Percentiles rank a stretch among this genome's conserved stretches.
phyloP scores from a whole-genome alignment of 1,140 invertebrate species.

The Coptotermes formosanus region DNA sequence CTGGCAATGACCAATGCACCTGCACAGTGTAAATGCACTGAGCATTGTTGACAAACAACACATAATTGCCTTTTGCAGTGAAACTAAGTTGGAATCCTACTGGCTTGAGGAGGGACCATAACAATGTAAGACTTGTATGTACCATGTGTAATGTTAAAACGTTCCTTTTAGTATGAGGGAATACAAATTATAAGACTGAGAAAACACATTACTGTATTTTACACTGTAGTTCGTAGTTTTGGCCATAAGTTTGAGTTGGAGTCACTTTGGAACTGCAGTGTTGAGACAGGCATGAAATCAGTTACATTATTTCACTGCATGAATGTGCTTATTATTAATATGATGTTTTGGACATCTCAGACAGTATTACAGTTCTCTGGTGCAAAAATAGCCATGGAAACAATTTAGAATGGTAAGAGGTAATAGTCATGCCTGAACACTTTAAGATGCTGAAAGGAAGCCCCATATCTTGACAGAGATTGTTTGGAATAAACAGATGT shows the following conservation, averaged over 20 bases:
- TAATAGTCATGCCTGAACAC: too few relatives aligned
- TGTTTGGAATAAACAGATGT: too few relatives aligned
- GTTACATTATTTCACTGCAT: not conserved
- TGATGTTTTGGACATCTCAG: too few relatives aligned
- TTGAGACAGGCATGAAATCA: constrained; percentile 11
- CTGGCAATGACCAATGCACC: not conserved
- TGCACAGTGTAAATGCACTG: not conserved
- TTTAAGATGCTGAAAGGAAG: too few relatives aligned
- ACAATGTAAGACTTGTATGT: constrained; percentile 16
- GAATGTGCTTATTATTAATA: too few relatives aligned
- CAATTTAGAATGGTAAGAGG: too few relatives aligned
- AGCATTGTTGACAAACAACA: constrained; percentile 5
- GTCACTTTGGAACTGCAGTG: constrained; percentile 8
- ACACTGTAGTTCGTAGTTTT: constrained; percentile 22
- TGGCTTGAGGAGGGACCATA: constrained; percentile 31
- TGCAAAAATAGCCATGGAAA: too few relatives aligned
- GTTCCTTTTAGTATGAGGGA: constrained; percentile 9
- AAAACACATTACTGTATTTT: constrained; percentile 30
- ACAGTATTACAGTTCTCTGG: too few relatives aligned
- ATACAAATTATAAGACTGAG: constrained; percentile 26
- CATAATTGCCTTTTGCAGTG: not conserved
- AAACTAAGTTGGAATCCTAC: constrained; percentile 20
- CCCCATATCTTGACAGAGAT: too few relatives aligned
- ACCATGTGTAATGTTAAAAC: constrained; percentile 15
- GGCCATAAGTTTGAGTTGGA: constrained; percentile 6